Evolutionary conservation across 2,113 vertebrate genomes (phyloP), one percentile per base, ranked within the genome.

Genomic region (Microcebus griseorufus): DNA sequence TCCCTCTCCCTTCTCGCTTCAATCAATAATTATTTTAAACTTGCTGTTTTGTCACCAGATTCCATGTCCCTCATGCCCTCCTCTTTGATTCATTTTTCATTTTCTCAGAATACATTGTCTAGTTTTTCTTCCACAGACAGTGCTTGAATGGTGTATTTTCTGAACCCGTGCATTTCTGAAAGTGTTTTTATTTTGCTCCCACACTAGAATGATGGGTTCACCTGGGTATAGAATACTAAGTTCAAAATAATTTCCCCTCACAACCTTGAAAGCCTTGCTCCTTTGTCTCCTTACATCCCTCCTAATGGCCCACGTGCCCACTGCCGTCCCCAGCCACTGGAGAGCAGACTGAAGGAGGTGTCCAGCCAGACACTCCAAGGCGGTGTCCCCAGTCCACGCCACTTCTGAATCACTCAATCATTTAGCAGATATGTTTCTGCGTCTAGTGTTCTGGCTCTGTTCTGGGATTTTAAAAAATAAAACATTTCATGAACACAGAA

Each of bases 161-260:
- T 91, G 86, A 80, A 64, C 37, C 37, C n/a, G 72, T 29, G 39
- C 53, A 48, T 91, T 89, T 96, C 83, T 88, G 75, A 84, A 69
- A 93, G 79, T 84, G 64, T 86, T 96, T 97, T 94, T 91, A 80
- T 93, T 93, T 95, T 93, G 83, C 60, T 88, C 51, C 73, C 73
- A 34, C 51, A 75, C 80, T 88, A 69, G 89, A 96, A 73, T 80
- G 87, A 95, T 76, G 51, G 14, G 83, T 62, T 96, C 53, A 51
- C 83, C 69, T 67, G 69, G 80, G 22, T 10, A 72, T 27, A 94
- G 92, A 95, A 89, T 75, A 76, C 84, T 53, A 84, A 53, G 73
- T 90, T 96, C 89, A 81, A 96, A 95, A 87, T 62, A 18, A 62
- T 87, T 87, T 93, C 92, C 69, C 39, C 69, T 81, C 75, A 39